Evolutionary conservation across 2,888 invertebrate genomes (phyloP).

Genomic region (Hofmannophila pseudospretella): DNA sequence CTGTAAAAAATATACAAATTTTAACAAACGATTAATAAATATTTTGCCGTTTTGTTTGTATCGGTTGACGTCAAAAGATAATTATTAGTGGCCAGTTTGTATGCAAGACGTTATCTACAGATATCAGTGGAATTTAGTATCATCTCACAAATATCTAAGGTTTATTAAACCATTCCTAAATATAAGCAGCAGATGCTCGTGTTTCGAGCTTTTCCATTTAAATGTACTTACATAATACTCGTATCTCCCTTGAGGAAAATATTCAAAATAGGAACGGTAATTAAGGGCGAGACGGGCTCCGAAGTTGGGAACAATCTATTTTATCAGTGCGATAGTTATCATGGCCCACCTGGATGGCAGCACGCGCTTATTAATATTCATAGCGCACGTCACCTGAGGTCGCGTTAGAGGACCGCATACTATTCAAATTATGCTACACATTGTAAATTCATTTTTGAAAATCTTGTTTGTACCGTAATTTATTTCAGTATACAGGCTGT

Average conservation of each 20-base stretch:
- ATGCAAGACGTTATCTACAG: too few relatives aligned
- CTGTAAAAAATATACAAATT: too few relatives aligned
- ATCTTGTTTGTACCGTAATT: too few relatives aligned
- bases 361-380: constrained; percentile 68
- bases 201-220: constrained; percentile 4
- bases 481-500: too few relatives aligned
- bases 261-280: constrained; percentile 20
- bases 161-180: not conserved
- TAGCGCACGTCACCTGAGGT: constrained; percentile 45
- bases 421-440: constrained; percentile 37
- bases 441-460: constrained; percentile 12
- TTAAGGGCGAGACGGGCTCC: constrained; percentile 27
- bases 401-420: constrained; percentile 38
- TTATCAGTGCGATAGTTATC: constrained; percentile 47
- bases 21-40: too few relatives aligned
- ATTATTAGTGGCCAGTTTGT: too few relatives aligned
- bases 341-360: constrained; percentile 38
- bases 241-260: constrained; percentile 6
- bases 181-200: not conserved
- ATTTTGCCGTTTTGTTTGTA: too few relatives aligned
- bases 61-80: too few relatives aligned
- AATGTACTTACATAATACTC: too few relatives aligned
- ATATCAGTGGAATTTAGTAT: too few relatives aligned
- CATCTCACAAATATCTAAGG: not conserved
- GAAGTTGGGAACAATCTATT: constrained; percentile 41